Conservation (phyloP, 2,888 invertebrate species). For the Abrostola tripartita region DNA sequence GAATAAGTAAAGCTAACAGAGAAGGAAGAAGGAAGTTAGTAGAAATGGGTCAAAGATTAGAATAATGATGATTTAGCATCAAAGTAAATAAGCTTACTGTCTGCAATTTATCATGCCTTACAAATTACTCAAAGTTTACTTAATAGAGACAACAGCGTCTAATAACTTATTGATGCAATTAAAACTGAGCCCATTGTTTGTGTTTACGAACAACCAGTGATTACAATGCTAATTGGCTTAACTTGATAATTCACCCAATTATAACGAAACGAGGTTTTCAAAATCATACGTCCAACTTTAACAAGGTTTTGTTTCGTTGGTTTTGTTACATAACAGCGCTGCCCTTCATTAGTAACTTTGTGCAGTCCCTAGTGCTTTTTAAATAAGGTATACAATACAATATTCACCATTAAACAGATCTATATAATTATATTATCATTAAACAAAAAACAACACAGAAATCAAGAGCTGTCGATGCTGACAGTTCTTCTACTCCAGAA, state of each 20-base stretch:
- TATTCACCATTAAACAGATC: too few species aligned
- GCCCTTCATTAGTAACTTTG: background rate
- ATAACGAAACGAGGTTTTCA: slow-evolving; percentile 1
- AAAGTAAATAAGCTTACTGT: background rate
- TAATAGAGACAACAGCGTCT: background rate
- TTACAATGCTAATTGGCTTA: background rate
- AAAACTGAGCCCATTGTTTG: slow-evolving; percentile 6
- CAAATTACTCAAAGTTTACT: background rate
- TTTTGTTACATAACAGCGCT: background rate
- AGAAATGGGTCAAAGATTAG: too few species aligned
- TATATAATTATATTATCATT: too few species aligned
- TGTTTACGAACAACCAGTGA: slow-evolving; percentile 1
- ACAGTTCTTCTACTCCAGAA: too few species aligned
- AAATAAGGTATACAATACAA: too few species aligned
- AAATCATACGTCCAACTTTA: slow-evolving; percentile 3
- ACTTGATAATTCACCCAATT: background rate
- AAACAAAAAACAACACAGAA: too few species aligned
- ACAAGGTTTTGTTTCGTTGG: background rate
- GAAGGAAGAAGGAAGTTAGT: too few species aligned
- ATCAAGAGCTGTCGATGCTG: too few species aligned
- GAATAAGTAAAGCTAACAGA: too few species aligned
- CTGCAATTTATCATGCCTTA: background rate
- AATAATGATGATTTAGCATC: background rate
- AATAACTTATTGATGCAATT: slow-evolving; percentile 9
- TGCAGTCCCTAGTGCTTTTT: too few species aligned